Evolutionary conservation across 1,140 invertebrate species (phyloP), one percentile per base, ranked within the genome.

Genomic region (Adelges cooleyi): DNA sequence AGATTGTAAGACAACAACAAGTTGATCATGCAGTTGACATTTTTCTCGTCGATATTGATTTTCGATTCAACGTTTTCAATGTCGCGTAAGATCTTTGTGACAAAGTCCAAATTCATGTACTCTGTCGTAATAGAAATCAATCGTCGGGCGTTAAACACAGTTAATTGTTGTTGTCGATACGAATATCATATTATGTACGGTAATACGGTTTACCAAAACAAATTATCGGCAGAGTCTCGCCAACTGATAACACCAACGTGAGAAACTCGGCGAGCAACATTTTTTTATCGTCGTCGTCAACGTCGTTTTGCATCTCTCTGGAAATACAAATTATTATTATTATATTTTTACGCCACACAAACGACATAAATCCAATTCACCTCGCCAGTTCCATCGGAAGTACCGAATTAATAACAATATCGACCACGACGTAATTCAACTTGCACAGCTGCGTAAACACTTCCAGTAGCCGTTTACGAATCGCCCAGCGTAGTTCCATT

Each of bases 381-480:
- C 84, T 81, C 42, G 89, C 90, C 62, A 95, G 77, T 78, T 95
- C 91, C 72, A 90, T 83, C 0, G 91, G 89, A 49, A 95, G 76
- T 67, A 93, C 83, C 48, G 91, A 93, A 70, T 86, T 85, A 17
- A 93, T 79, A 72, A 95, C 82, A 27, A 90, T 85, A 65, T 83
- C 84, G 10, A 92, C 78, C 52, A 89, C 84, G 13, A 84, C 82
- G 53, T 82, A 79, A 75, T 93, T 89, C 56, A 95, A 76, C 50
- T 84, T 84, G 73, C 90, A 92, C 81, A 93, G 85, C 51, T 88
- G 83, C 40, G 86, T 86, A 77, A 95, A 94, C n/a, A 87, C 85
- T 79, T 92, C 79, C 27, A 94, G 76, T 29, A 94, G 77, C 1
- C 88, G 76, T 67, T 89, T 81, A 67, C 91, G 80, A 68, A 94